Conservation (phyloP, 2,888 invertebrate species). For the Apodemia zela region DNA sequence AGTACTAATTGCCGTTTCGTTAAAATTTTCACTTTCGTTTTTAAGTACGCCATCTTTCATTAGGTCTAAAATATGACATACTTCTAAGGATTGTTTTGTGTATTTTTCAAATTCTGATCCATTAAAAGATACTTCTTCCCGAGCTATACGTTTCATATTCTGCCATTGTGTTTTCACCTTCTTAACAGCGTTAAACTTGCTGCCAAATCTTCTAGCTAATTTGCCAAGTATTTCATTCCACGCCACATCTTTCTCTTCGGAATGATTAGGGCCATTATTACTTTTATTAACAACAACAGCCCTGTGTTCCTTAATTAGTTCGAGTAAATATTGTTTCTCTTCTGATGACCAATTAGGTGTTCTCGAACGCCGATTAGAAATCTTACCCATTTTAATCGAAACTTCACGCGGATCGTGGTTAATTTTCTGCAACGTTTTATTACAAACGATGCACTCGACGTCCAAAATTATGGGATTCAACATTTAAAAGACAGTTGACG, state of each 20-base stretch:
- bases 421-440: constrained; percentile 75
- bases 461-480: constrained; percentile 71
- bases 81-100: constrained; percentile 59
- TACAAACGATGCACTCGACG: constrained; percentile 76
- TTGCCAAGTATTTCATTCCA: constrained; percentile 68
- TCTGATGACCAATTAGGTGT: constrained; percentile 72
- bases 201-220: constrained; percentile 56
- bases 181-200: constrained; percentile 63
- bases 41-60: constrained; percentile 55
- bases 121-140: constrained; percentile 59
- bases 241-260: constrained; percentile 67
- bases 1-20: constrained; percentile 49
- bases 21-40: constrained; percentile 44
- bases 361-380: constrained; percentile 56
- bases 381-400: constrained; percentile 61
- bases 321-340: constrained; percentile 69
- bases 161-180: constrained; percentile 77
- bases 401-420: constrained; percentile 53
- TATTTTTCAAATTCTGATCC: constrained; percentile 53
- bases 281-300: constrained; percentile 62
- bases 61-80: constrained; percentile 60
- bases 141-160: constrained; percentile 73
- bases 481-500: constrained; percentile 53
- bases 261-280: constrained; percentile 66
- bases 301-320: constrained; percentile 66